Evolutionary conservation across 2,797 vertebrate genomes (phyloP).

Genomic region (Rousettus madagascariensis): DNA sequence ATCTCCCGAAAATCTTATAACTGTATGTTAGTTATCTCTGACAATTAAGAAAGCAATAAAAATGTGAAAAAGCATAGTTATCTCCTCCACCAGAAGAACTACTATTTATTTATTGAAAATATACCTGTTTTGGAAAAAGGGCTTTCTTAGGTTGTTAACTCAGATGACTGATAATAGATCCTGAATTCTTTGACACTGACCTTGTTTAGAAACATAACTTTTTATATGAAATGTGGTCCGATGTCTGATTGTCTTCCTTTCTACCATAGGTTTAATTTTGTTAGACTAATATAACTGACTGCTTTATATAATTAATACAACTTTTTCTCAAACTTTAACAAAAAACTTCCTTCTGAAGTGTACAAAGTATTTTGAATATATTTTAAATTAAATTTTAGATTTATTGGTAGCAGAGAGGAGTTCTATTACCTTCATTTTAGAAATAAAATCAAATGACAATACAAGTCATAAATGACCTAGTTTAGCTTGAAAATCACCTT

Average conservation of each 20-base stretch:
- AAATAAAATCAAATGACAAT: constrained; percentile 42
- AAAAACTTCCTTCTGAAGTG: constrained; percentile 6
- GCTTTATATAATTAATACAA: neutral
- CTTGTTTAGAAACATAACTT: constrained; percentile 39
- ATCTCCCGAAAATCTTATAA: neutral
- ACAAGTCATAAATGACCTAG: constrained; percentile 44
- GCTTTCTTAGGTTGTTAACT: constrained; percentile 2
- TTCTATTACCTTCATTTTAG: neutral
- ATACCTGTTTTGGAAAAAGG: neutral
- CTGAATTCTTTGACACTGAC: constrained; percentile 35
- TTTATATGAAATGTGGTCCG: neutral
- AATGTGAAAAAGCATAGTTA: neutral
- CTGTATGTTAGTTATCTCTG: neutral
- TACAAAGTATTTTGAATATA: neutral
- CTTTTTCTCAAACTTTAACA: constrained; percentile 38
- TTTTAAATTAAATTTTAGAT: constrained; percentile 58
- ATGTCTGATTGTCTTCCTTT: constrained; percentile 55
- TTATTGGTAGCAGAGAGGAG: constrained; percentile 18
- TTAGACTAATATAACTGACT: neutral
- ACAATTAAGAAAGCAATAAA: constrained; percentile 15
- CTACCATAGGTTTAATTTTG: constrained; percentile 45
- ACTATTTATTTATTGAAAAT: neutral
- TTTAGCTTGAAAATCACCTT: constrained; percentile 35
- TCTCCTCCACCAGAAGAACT: neutral
- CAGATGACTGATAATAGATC: neutral